phyloP scores from a whole-genome alignment of 2,888 invertebrate species.

The Macrostomum cliftonense region DNA sequence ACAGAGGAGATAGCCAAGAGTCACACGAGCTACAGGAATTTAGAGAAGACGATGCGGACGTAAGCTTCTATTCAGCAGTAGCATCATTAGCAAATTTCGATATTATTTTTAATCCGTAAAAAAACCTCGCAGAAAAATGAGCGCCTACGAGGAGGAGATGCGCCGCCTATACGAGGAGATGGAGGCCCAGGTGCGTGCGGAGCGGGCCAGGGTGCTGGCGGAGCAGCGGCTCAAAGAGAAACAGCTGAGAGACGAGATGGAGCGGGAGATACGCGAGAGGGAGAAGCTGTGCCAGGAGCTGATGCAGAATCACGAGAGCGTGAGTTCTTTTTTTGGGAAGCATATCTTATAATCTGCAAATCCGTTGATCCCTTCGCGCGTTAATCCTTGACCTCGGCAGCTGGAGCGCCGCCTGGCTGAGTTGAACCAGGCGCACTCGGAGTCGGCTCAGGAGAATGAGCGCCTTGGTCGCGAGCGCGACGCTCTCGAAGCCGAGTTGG shows the following conservation, averaged over 20 bases:
- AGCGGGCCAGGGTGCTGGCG: conserved; percentile 32
- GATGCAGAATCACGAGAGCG: conserved; percentile 28
- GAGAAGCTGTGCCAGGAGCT: conserved; percentile 33
- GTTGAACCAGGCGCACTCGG: conserved; percentile 26
- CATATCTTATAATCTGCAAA: neutral
- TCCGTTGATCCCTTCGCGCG: too few relatives aligned
- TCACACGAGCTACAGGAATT: too few relatives aligned
- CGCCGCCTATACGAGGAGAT: conserved; percentile 40
- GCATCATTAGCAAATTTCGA: too few relatives aligned
- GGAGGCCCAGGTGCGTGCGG: conserved; percentile 39
- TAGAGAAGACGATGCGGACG: too few relatives aligned
- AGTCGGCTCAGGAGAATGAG: conserved; percentile 37
- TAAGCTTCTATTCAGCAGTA: too few relatives aligned
- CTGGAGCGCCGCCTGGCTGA: conserved; percentile 29
- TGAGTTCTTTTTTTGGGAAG: too few relatives aligned
- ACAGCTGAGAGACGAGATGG: conserved; percentile 26
- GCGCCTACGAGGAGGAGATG: conserved; percentile 37
- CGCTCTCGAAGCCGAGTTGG: conserved; percentile 28
- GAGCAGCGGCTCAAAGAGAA: conserved; percentile 29
- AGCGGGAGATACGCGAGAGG: conserved; percentile 27
- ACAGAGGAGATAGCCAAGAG: too few relatives aligned
- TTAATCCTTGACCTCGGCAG: conserved; percentile 19
- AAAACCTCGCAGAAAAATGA: conserved; percentile 28
- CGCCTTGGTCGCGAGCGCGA: conserved; percentile 32
- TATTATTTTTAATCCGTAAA: too few relatives aligned